Evolutionary conservation across 2,113 vertebrate species (phyloP), one percentile per base, ranked within the genome.

Genomic region (Hoplias malabaricus): DNA sequence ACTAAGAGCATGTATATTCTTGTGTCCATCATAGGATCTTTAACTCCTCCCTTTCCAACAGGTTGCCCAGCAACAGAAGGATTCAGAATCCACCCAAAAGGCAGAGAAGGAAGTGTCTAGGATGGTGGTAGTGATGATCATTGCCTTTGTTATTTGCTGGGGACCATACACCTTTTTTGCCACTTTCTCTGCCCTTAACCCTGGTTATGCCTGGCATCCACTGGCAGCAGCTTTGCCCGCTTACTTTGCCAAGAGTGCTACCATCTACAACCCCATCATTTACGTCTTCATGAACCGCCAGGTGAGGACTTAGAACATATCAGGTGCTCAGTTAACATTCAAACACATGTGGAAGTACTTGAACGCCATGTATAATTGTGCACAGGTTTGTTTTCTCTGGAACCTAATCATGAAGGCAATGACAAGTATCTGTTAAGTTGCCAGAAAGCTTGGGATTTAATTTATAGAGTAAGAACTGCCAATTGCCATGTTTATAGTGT

Each of bases 221-320:
- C 84, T 95, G 84, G 85, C 90, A 57, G 94, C 94, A 8, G 85
- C 95, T 0, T n/a, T 95, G 62, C 95, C 95, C 5, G 87, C 93
- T 31, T 96, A 92, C 89, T 95, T 95, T 82, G 93, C 94, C 83
- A 95, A 96, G 90, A 94, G 94, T 82, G 93, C 93, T 87, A 96
- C 95, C 69, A 95, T 96, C 87, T 95, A 94, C 87, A 95, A 95
- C 84, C 94, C 94, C 23, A 11, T 96, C 48, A 95, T 95, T 81
- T 95, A 96, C 27, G 93, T 95, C 83, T 95, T 95, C 86, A 95
- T 95, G 94, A 96, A 96, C 90, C 84, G 92, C 69, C 95, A 96
- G 94, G 94, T 95, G 73, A 82, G 87, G 13, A 1, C 19, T 8
- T 9, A 23, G 7, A 23, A 21, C n/a, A 23, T n/a, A 2, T 9